These are phyloP conservation scores for Bucco capensis DNA, from an alignment of 2,113 vertebrate species.

Conservation along the genomic window DNA sequence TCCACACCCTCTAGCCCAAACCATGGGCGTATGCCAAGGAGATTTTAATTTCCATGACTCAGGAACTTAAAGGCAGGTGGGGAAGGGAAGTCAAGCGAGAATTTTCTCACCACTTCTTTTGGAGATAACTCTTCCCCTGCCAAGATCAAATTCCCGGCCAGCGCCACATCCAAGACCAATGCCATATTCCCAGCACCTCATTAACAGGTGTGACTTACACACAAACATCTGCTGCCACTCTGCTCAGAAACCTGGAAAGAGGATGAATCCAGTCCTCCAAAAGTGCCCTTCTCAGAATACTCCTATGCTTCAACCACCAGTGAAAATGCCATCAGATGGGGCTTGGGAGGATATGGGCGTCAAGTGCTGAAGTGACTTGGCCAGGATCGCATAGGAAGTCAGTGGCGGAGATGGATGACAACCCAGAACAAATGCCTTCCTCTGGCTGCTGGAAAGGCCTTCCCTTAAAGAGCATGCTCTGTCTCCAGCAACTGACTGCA, in stretches of 20 bases:
- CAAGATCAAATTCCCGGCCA: background rate
- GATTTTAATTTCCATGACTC: conserved; percentile 67
- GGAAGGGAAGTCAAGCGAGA: conserved; percentile 55
- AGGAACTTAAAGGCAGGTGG: conserved; percentile 57
- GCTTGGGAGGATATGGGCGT: no score
- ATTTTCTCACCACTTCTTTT: conserved; percentile 48
- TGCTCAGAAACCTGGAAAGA: background rate
- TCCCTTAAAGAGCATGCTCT: background rate
- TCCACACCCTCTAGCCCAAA: conserved; percentile 60
- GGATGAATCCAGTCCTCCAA: background rate
- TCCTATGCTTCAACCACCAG: background rate
- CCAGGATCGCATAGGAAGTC: background rate
- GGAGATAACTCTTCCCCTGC: conserved; percentile 30
- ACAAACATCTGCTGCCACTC: background rate
- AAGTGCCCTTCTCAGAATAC: background rate
- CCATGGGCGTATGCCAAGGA: conserved; percentile 58
- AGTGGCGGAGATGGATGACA: background rate
- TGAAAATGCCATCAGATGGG: background rate
- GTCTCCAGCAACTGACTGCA: background rate
- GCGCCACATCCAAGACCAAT: background rate
- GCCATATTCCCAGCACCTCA: background rate
- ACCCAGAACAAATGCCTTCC: background rate
- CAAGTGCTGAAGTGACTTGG: background rate
- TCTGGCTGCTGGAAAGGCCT: background rate
- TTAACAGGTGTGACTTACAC: conserved; percentile 15